Evolutionary conservation across 2,797 vertebrate genomes (phyloP).

Genomic region (Pseudomugil tenellus): DNA sequence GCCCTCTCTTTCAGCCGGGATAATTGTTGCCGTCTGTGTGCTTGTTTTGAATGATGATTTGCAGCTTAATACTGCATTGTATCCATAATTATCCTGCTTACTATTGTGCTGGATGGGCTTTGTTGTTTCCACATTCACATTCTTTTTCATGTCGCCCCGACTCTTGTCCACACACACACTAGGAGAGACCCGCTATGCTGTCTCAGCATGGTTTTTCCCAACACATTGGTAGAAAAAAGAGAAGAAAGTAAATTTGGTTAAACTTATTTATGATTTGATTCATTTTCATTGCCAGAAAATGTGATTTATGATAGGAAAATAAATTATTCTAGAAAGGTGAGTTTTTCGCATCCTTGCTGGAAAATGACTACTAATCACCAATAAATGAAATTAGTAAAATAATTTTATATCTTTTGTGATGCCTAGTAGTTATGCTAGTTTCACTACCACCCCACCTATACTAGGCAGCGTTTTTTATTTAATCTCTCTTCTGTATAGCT

Average conservation of each 20-base stretch:
- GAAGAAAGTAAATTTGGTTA: neutral
- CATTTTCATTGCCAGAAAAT: neutral
- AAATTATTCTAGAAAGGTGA: neutral
- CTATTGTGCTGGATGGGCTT: conserved; percentile 47
- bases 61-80: conserved; percentile 63
- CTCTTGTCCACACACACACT: conserved; percentile 3
- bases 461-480: neutral
- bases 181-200: conserved; percentile 43
- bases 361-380: neutral
- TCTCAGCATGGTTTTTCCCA: conserved; percentile 50
- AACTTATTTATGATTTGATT: neutral
- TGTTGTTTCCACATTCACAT: conserved; percentile 7
- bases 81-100: conserved; percentile 56
- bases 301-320: neutral
- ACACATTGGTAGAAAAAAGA: conserved; percentile 17
- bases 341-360: neutral
- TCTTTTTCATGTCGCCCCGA: conserved; percentile 13
- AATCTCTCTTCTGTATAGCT: conserved; percentile 77
- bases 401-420: neutral
- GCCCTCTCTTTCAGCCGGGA: conserved; percentile 24
- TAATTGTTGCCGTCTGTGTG: conserved; percentile 46
- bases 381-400: neutral
- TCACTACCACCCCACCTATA: neutral
- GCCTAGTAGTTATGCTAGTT: neutral
- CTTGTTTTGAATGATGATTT: conserved; percentile 54